Base-by-base conservation (phyloP, 2,113 vertebrate genomes). In the Sigmodon hispidus region DNA sequence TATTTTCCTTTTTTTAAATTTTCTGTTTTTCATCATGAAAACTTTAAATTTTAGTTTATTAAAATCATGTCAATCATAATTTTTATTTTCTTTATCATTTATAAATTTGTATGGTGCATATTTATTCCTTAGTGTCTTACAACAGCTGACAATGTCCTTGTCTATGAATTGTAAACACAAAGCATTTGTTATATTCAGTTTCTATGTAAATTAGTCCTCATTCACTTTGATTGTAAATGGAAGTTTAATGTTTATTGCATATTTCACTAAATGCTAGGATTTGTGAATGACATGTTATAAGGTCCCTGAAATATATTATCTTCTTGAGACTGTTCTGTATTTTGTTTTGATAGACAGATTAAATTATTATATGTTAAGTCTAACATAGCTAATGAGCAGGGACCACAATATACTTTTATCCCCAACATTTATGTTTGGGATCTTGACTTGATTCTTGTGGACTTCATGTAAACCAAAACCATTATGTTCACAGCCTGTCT, bases 141-240 rank as follows among this genome's bases (percentile, higher is more conserved):
- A 94, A 81, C 36, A 89, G 59, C 19, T 87, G 52, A 50, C 16
- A 70, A 77, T 89, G 22, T 40, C 45, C 34, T 91, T 88, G 43
- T 43, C 75, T 84, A 29, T 13, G 90, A 69, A 89, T 57, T 93
- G 50, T 34, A 76, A 65, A 4, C 50, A 45, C 29, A 81, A n/a
- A 34, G 26, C 8, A 85, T 61, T 45, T 19, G 73, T 86, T 63
- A 34, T 26, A 89, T 86, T 76, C 8, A 92, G 65, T 43, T 65
- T 90, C 52, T 59, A n/a, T 72, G 59, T 50, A 48, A 87, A 83
- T 87, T 7, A 17, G 22, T 69, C 16, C 3, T 34, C 3, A 36
- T 19, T 26, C 34, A 45, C 5, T 86, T 92, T 90, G 26, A 77
- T 92, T 92, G 52, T 77, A 95, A 95, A 31, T 83, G 29, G 15